A percentile compares a stretch with the other conserved stretches of the same genome.
Evolutionary conservation across 2,797 vertebrate species (phyloP).

Genomic region (Otolemur crassicaudatus): DNA sequence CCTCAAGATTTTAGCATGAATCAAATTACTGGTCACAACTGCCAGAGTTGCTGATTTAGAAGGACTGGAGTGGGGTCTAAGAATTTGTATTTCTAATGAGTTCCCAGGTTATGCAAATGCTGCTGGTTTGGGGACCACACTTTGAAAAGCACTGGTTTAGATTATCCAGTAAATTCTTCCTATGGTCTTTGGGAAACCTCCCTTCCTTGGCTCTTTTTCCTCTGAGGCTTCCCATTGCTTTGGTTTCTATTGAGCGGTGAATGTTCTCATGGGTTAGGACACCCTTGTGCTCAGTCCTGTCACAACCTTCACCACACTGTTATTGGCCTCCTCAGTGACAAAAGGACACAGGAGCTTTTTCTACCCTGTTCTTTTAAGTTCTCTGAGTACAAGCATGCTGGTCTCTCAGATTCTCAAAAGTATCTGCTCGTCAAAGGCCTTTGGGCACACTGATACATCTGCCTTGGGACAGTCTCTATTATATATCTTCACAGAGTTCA

Average conservation of each 20-base stretch:
- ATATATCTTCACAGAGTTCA: neutral
- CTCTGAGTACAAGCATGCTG: neutral
- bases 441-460: rapidly evolving
- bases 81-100: too few species aligned
- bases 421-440: neutral
- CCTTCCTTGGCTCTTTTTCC: neutral
- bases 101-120: neutral
- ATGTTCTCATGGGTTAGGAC: neutral
- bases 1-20: too few species aligned
- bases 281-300: neutral
- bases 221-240: neutral
- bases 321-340: neutral
- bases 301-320: neutral
- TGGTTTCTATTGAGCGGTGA: neutral
- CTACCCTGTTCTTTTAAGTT: too few species aligned
- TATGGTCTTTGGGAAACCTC: too few species aligned
- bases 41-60: neutral
- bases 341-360: neutral
- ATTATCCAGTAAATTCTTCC: neutral
- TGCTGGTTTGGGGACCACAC: neutral
- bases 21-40: neutral
- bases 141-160: neutral
- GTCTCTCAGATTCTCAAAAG: neutral
- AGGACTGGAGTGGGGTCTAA: neutral
- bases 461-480: neutral